These are phyloP conservation scores for Ceratosolen fusciceps DNA, from an alignment of 1,140 invertebrate species.

Conservation along the genomic window DNA sequence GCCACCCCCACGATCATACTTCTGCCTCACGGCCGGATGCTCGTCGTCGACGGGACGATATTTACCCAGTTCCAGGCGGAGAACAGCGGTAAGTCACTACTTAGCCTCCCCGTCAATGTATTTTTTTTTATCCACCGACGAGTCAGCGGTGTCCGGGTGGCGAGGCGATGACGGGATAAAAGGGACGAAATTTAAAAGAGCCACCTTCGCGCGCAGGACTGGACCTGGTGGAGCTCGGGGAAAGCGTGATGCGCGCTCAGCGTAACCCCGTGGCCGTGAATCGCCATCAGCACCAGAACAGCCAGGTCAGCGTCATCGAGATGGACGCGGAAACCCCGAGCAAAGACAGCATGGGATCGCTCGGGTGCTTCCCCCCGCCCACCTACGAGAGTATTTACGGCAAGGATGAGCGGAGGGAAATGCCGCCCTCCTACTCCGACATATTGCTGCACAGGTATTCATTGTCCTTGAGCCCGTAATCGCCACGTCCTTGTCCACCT, in stretches of 20 bases:
- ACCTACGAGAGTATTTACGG: constrained; percentile 70
- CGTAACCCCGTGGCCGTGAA: constrained; percentile 59
- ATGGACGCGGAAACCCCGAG: constrained; percentile 68
- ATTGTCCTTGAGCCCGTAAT: too few relatives aligned
- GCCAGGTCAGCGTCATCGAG: constrained; percentile 64
- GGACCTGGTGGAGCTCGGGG: constrained; percentile 72
- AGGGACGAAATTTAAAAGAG: too few relatives aligned
- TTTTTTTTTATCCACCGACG: not conserved
- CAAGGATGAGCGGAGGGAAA: constrained; percentile 63
- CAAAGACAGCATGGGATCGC: constrained; percentile 64
- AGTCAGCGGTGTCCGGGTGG: not conserved
- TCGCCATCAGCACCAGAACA: constrained; percentile 62
- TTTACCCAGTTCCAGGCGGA: constrained; percentile 71
- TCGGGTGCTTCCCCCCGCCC: constrained; percentile 67
- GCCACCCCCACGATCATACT: constrained; percentile 74
- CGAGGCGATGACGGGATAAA: too few relatives aligned
- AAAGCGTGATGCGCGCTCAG: constrained; percentile 70
- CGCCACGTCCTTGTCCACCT: too few relatives aligned
- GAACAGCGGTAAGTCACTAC: constrained; percentile 59
- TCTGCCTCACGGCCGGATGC: constrained; percentile 74
- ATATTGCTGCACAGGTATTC: constrained; percentile 64
- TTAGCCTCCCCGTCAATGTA: not conserved
- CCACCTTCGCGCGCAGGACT: too few relatives aligned
- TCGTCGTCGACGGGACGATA: constrained; percentile 73
- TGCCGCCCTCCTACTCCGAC: constrained; percentile 69